Conservation (phyloP, 2,113 vertebrate genomes). For the Aspiorhynchus laticeps region DNA sequence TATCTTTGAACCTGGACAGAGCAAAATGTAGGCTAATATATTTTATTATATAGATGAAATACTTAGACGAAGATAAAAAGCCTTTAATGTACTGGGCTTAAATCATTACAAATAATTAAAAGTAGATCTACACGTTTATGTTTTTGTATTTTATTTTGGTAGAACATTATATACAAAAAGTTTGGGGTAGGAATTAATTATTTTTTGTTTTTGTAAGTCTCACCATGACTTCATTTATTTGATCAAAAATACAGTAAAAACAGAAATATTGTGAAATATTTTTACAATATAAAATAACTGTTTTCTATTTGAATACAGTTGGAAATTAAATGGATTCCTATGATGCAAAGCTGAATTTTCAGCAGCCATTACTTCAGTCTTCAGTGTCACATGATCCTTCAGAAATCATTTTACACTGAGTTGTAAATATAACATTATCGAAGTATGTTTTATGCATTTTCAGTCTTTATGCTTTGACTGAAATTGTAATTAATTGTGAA, state of each 20-base stretch:
- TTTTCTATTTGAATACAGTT: background rate
- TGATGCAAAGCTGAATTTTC: background rate
- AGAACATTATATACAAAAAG: background rate
- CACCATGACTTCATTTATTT: background rate
- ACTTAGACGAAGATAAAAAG: too few species aligned
- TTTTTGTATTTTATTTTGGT: background rate
- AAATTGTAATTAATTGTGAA: too few species aligned
- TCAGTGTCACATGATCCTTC: background rate
- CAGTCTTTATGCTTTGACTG: too few species aligned
- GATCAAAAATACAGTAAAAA: too few species aligned
- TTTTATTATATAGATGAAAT: too few species aligned
- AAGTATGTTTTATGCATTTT: background rate
- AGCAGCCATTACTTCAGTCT: background rate
- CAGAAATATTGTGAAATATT: background rate
- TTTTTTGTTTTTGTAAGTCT: background rate
- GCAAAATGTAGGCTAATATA: background rate
- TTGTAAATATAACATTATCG: background rate
- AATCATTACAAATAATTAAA: too few species aligned
- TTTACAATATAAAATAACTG: background rate
- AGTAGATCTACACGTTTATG: too few species aligned
- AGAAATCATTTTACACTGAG: background rate
- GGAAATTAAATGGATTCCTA: background rate
- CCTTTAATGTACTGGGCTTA: too few species aligned
- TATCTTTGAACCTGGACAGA: background rate
- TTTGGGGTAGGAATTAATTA: background rate